phyloP scores from a whole-genome alignment of 2,113 vertebrate genomes.

The Istiophorus platypterus region DNA sequence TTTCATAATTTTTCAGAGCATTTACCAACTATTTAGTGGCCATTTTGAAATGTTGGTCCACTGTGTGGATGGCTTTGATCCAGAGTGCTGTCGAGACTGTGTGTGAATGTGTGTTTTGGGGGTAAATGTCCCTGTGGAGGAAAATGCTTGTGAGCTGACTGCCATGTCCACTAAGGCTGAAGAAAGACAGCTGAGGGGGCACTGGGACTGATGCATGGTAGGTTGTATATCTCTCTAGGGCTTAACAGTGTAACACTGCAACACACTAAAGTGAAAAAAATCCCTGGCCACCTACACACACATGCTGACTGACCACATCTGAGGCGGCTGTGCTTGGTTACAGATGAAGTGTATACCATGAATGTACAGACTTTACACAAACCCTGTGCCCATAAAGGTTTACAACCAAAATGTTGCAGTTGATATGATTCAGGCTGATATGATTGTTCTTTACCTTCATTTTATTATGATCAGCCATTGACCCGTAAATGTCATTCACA shows the following conservation, averaged over 20 bases:
- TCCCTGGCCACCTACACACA: constrained; percentile 7
- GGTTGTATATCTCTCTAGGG: constrained; percentile 61
- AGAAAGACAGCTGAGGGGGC: constrained; percentile 64
- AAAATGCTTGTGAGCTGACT: constrained; percentile 67
- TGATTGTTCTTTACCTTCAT: constrained; percentile 33
- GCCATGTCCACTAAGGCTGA: constrained; percentile 75
- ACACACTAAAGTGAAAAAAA: constrained; percentile 17
- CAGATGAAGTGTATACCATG: constrained; percentile 25
- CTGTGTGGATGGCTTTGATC: constrained; percentile 73
- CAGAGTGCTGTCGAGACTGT: constrained; percentile 21
- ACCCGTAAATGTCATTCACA: constrained; percentile 48
- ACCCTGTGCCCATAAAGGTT: neutral
- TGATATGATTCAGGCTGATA: constrained; percentile 26
- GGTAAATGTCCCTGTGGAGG: constrained; percentile 54
- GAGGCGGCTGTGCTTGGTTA: constrained; percentile 29
- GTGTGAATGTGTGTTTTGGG: constrained; percentile 5
- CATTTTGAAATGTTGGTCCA: constrained; percentile 83
- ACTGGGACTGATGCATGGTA: constrained; percentile 61
- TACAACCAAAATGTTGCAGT: constrained; percentile 1
- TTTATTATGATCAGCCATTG: constrained; percentile 47
- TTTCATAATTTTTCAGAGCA: constrained; percentile 20
- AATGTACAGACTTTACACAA: constrained; percentile 1
- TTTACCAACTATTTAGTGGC: constrained; percentile 70
- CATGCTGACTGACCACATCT: constrained; percentile 33
- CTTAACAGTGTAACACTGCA: constrained; percentile 41